Conservation (phyloP, 2,113 vertebrate genomes). For the Gopherus flavomarginatus region DNA sequence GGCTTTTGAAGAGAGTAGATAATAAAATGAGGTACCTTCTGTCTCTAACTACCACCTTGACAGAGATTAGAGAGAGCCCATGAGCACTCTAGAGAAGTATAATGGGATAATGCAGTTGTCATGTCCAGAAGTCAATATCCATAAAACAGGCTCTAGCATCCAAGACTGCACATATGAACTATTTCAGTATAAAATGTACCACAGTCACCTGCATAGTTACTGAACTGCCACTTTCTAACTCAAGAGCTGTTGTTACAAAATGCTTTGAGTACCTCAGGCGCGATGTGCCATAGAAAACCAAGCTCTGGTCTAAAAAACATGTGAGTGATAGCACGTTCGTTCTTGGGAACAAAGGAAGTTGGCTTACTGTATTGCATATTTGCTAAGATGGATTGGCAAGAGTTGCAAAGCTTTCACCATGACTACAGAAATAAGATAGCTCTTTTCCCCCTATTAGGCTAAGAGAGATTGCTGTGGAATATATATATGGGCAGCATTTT, state of each 20-base stretch:
- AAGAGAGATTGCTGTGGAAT: background rate
- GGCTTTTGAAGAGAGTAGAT: background rate
- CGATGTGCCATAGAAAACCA: background rate
- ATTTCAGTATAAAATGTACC: background rate
- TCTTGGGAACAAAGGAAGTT: background rate
- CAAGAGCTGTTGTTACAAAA: accelerated
- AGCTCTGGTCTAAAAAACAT: background rate
- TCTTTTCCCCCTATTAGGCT: background rate
- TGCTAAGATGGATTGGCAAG: background rate
- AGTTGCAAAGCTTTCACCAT: accelerated
- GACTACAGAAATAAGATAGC: accelerated
- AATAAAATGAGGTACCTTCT: background rate
- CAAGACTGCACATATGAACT: background rate
- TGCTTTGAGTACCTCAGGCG: accelerated
- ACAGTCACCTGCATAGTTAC: background rate
- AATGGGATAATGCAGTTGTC: accelerated
- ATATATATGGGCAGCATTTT: background rate
- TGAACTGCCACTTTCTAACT: background rate
- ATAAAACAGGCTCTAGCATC: background rate
- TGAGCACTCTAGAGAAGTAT: background rate
- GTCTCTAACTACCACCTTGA: too few relatives aligned
- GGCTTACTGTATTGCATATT: accelerated
- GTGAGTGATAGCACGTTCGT: background rate
- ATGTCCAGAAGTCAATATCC: background rate
- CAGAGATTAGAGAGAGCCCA: background rate